Conservation (phyloP, 2,113 vertebrate species). For the Rhinopithecus roxellana region DNA sequence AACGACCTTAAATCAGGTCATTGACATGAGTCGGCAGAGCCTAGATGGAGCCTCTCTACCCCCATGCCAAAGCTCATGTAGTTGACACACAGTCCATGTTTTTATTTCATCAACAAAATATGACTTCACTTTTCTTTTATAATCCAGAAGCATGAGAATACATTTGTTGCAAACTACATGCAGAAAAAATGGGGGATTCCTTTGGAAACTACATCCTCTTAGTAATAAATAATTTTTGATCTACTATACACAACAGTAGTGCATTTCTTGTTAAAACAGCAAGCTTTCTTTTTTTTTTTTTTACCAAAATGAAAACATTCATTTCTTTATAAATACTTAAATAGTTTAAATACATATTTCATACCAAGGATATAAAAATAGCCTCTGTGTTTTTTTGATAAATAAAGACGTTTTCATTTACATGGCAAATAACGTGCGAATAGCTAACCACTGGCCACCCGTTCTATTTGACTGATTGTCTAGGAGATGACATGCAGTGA, state of each 20-base stretch:
- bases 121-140: slow-evolving; percentile 78
- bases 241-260: slow-evolving; percentile 81
- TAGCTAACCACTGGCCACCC: slow-evolving; percentile 85
- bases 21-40: neutral
- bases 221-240: slow-evolving; percentile 83
- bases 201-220: slow-evolving; percentile 81
- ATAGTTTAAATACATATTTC: slow-evolving; percentile 86
- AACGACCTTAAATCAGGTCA: neutral
- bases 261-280: slow-evolving; percentile 85
- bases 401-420: slow-evolving; percentile 89
- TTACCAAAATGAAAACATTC: slow-evolving; percentile 85
- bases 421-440: slow-evolving; percentile 88
- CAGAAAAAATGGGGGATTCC: slow-evolving; percentile 79
- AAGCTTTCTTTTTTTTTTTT: slow-evolving; percentile 77
- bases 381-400: slow-evolving; percentile 84
- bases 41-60: neutral
- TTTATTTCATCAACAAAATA: slow-evolving; percentile 82
- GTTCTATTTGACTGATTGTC: slow-evolving; percentile 89
- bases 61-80: neutral
- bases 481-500: slow-evolving; percentile 88
- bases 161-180: slow-evolving; percentile 87
- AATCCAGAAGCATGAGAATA: slow-evolving; percentile 79
- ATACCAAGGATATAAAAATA: slow-evolving; percentile 92
- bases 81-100: slow-evolving; percentile 53
- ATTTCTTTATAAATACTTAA: slow-evolving; percentile 88